A percentile compares a stretch with the other conserved stretches of the same genome.
Evolutionary conservation across 2,888 invertebrate species (phyloP).

Genomic region (Prosopocoilus inquinatus): DNA sequence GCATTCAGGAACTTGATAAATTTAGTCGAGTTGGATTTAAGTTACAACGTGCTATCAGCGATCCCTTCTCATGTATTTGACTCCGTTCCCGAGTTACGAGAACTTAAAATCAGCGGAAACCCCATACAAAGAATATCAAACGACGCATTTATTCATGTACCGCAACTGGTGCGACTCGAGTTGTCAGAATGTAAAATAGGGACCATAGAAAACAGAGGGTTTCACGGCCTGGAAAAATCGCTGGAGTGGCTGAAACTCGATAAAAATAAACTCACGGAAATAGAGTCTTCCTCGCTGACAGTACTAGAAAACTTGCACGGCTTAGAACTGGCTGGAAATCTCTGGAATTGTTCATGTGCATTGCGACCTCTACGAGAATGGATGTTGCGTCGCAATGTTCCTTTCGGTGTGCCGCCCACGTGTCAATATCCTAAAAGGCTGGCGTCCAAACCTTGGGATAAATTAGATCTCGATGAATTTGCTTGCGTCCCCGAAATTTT

Average conservation of each 20-base stretch:
- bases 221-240: conserved; percentile 68
- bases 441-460: conserved; percentile 68
- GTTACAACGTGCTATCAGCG: conserved; percentile 64
- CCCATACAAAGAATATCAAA: conserved; percentile 68
- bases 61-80: conserved; percentile 74
- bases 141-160: conserved; percentile 65
- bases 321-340: conserved; percentile 73
- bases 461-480: conserved; percentile 74
- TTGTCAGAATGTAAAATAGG: conserved; percentile 70
- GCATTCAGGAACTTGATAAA: conserved; percentile 78
- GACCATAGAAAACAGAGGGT: conserved; percentile 68
- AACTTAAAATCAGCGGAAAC: conserved; percentile 72
- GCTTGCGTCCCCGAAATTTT: conserved; percentile 74
- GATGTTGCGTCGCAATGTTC: conserved; percentile 77
- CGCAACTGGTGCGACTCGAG: conserved; percentile 70
- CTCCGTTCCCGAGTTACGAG: conserved; percentile 70
- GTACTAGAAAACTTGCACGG: conserved; percentile 69
- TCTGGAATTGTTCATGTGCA: conserved; percentile 80
- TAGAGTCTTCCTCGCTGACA: conserved; percentile 66
- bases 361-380: conserved; percentile 73
- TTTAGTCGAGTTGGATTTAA: conserved; percentile 77
- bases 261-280: conserved; percentile 68
- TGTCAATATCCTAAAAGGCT: conserved; percentile 68
- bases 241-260: conserved; percentile 77
- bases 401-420: conserved; percentile 67